Evolutionary conservation across 2,113 vertebrate species (phyloP).

Genomic region (Zingel zingel): DNA sequence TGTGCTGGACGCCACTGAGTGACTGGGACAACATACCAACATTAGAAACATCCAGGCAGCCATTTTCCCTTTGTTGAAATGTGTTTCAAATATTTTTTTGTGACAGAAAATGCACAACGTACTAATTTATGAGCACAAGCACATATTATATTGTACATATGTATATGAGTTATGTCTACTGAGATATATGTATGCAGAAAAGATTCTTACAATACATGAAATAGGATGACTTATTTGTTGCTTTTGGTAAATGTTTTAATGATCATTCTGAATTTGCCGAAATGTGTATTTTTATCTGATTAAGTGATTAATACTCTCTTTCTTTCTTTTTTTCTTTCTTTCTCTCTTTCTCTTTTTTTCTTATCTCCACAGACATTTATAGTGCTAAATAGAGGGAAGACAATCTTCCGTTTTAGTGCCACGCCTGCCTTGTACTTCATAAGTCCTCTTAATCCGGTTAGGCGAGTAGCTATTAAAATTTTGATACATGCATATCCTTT

Average conservation of each 20-base stretch:
- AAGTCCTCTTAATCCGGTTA: constrained; percentile 96
- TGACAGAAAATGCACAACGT: neutral
- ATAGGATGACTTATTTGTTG: neutral
- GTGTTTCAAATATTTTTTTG: neutral
- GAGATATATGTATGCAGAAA: neutral
- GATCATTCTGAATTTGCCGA: neutral
- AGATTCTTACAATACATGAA: neutral
- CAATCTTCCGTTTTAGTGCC: constrained; percentile 99
- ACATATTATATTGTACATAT: neutral
- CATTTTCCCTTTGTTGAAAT: constrained; percentile 19
- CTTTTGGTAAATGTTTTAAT: constrained; percentile 1
- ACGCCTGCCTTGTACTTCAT: constrained; percentile 99
- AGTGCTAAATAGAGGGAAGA: constrained; percentile 99
- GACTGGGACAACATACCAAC: constrained; percentile 49
- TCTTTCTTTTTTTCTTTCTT: neutral
- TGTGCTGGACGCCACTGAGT: constrained; percentile 38
- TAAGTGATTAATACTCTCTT: constrained; percentile 20
- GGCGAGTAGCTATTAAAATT: constrained; percentile 99
- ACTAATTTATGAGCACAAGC: neutral
- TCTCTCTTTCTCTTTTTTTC: constrained; percentile 35
- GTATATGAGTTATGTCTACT: neutral
- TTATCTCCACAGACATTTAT: constrained; percentile 97
- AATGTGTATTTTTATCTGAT: constrained; percentile 17
- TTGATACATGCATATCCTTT: constrained; percentile 99
- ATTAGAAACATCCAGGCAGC: constrained; percentile 50